These are phyloP conservation scores for Temnopleurus reevesii DNA, from an alignment of 53 echinoderm and acorn worm genomes.

Conservation along the genomic window DNA sequence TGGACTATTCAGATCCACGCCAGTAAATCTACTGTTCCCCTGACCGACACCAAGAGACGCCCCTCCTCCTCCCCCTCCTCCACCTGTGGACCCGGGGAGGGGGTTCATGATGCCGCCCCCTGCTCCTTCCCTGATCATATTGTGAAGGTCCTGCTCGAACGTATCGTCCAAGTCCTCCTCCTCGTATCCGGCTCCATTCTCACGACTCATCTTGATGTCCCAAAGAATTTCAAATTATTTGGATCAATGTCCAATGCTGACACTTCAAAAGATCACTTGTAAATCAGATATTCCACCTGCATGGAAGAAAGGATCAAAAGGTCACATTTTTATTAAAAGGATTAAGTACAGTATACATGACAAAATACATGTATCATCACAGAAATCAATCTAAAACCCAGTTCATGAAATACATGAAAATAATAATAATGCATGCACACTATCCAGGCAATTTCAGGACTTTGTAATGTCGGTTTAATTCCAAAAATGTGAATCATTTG, in stretches of 20 bases:
- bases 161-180: slow-evolving; percentile 95
- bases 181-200: slow-evolving; percentile 83
- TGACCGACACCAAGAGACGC: slow-evolving; percentile 51
- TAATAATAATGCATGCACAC: too few relatives aligned
- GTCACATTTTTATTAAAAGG: too few relatives aligned
- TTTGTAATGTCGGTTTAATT: too few relatives aligned
- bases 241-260: neutral
- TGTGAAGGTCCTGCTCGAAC: slow-evolving; percentile 94
- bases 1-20: slow-evolving; percentile 95
- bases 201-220: slow-evolving; percentile 44
- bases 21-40: slow-evolving; percentile 84
- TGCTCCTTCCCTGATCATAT: slow-evolving; percentile 96
- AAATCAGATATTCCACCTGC: too few relatives aligned
- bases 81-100: slow-evolving; percentile 61
- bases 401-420: too few relatives aligned
- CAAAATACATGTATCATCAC: too few relatives aligned
- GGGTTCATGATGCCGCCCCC: slow-evolving; percentile 87
- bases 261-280: too few relatives aligned
- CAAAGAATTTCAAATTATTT: neutral
- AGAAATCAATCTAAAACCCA: too few relatives aligned
- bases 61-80: neutral
- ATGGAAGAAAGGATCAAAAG: too few relatives aligned
- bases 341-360: too few relatives aligned
- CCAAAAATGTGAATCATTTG: too few relatives aligned
- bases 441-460: too few relatives aligned